A percentile compares a stretch with the other conserved stretches of the same genome.
phyloP scores from a whole-genome alignment of 2,113 vertebrate species.

The Calyptommatus sinebrachiatus region DNA sequence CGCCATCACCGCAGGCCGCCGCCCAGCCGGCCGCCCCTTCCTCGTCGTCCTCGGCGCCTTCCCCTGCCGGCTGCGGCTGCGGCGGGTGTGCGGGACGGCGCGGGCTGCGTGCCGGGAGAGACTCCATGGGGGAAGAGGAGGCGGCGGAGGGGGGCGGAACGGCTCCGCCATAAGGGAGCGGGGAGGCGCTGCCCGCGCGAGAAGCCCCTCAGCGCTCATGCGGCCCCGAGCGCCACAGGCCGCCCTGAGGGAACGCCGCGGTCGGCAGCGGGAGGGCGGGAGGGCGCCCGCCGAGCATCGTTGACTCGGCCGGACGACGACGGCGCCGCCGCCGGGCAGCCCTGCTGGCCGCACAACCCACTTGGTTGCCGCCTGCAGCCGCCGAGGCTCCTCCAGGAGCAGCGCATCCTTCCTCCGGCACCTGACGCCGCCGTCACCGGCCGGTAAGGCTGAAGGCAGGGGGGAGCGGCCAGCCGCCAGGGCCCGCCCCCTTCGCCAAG shows the following conservation, averaged over 20 bases:
- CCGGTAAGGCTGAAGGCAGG: neutral
- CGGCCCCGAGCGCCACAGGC: slow-evolving; percentile 53
- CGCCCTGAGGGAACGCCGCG: neutral
- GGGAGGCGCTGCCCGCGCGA: slow-evolving; percentile 64
- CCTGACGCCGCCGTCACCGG: slow-evolving; percentile 53
- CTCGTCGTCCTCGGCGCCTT: neutral
- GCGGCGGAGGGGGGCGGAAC: slow-evolving; percentile 48
- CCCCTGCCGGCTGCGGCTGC: neutral
- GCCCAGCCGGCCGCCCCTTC: neutral
- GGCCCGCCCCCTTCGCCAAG: neutral
- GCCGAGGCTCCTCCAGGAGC: slow-evolving; percentile 7
- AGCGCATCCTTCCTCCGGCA: slow-evolving; percentile 62
- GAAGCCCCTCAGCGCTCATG: slow-evolving; percentile 71
- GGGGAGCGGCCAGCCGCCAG: neutral
- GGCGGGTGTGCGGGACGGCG: slow-evolving; percentile 54
- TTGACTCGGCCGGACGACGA: neutral
- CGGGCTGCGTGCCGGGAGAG: slow-evolving; percentile 73
- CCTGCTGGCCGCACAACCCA: slow-evolving; percentile 8
- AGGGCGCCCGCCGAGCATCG: slow-evolving; percentile 11
- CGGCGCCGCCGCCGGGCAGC: slow-evolving; percentile 21
- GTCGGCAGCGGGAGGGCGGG: slow-evolving; percentile 19
- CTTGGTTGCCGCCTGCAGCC: slow-evolving; percentile 1
- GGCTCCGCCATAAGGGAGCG: slow-evolving; percentile 75
- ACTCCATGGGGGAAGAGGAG: slow-evolving; percentile 69
- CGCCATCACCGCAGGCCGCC: slow-evolving; percentile 28